Conservation (phyloP, 2,888 invertebrate genomes). For the Drosophila fulvimacula region DNA sequence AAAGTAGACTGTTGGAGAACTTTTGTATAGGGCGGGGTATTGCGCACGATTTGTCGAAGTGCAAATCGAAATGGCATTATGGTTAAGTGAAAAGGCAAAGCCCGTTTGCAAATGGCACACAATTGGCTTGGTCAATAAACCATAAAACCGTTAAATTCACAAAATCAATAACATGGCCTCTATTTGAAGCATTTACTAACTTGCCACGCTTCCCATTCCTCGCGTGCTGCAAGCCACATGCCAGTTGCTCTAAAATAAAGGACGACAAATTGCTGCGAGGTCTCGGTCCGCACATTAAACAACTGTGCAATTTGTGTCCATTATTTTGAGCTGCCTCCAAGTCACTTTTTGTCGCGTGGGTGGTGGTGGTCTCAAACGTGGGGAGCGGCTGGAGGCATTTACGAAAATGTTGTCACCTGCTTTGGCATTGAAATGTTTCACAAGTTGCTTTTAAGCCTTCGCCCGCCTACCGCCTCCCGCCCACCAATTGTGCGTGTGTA, state of each 20-base stretch:
- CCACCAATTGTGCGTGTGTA: constrained; percentile 5
- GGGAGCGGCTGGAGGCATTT: background rate
- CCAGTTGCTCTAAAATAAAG: constrained; percentile 48
- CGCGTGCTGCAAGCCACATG: constrained; percentile 2
- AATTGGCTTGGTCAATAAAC: constrained; percentile 78
- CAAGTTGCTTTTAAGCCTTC: constrained; percentile 32
- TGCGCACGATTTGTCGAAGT: constrained; percentile 31
- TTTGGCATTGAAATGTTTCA: constrained; percentile 58
- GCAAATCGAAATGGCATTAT: constrained; percentile 70
- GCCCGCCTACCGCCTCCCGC: background rate
- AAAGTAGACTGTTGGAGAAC: background rate
- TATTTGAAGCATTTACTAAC: constrained; percentile 10
- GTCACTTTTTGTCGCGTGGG: constrained; percentile 2
- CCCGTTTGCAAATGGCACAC: constrained; percentile 60
- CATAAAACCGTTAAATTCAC: constrained; percentile 75
- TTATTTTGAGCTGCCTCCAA: constrained; percentile 73
- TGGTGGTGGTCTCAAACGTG: too few species aligned
- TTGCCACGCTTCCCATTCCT: background rate
- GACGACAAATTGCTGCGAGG: constrained; percentile 75
- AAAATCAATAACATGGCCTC: constrained; percentile 73
- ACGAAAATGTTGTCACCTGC: constrained; percentile 56
- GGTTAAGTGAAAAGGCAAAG: constrained; percentile 59
- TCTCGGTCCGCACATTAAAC: constrained; percentile 72
- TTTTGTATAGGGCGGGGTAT: background rate
- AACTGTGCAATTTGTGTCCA: constrained; percentile 78